Percentiles rank a stretch among this genome's conserved stretches.
Evolutionary conservation across 1,140 invertebrate species (phyloP).

Genomic region (Eumeta japonica): DNA sequence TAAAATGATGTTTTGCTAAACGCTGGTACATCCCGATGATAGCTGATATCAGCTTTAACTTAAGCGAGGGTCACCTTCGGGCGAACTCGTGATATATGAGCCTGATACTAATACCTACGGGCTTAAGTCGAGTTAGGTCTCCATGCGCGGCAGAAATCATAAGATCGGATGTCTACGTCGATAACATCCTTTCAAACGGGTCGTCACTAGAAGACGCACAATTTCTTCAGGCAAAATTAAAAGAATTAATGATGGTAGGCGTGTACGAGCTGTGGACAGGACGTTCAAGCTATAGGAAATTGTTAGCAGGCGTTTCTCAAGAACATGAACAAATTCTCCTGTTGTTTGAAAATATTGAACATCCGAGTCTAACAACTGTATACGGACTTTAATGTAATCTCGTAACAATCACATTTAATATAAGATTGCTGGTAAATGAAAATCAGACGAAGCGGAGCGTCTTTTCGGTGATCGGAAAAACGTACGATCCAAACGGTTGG

Average conservation of each 20-base stretch:
- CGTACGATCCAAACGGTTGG: not conserved
- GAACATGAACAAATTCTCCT: slow-evolving; percentile 4
- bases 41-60: slow-evolving; percentile 35
- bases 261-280: slow-evolving; percentile 15
- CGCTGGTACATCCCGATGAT: slow-evolving; percentile 26
- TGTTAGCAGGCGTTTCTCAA: slow-evolving; percentile 7
- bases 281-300: slow-evolving; percentile 1
- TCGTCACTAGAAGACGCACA: slow-evolving; percentile 6
- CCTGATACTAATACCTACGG: slow-evolving; percentile 39
- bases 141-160: slow-evolving; percentile 5
- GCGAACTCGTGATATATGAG: slow-evolving; percentile 19
- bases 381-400: not conserved
- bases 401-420: not conserved
- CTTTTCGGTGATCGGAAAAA: not conserved
- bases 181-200: slow-evolving; percentile 6
- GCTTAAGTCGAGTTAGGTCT: slow-evolving; percentile 16
- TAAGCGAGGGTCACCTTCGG: slow-evolving; percentile 9
- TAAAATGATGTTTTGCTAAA: slow-evolving; percentile 42
- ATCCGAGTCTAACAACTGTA: not conserved
- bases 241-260: slow-evolving; percentile 2
- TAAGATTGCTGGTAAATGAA: not conserved
- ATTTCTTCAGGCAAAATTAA: slow-evolving; percentile 4
- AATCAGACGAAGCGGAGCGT: not conserved
- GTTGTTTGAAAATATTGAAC: not conserved
- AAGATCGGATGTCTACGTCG: not conserved